These are phyloP conservation scores for Mobula birostris DNA, from an alignment of 2,113 vertebrate species.

Conservation along the genomic window DNA sequence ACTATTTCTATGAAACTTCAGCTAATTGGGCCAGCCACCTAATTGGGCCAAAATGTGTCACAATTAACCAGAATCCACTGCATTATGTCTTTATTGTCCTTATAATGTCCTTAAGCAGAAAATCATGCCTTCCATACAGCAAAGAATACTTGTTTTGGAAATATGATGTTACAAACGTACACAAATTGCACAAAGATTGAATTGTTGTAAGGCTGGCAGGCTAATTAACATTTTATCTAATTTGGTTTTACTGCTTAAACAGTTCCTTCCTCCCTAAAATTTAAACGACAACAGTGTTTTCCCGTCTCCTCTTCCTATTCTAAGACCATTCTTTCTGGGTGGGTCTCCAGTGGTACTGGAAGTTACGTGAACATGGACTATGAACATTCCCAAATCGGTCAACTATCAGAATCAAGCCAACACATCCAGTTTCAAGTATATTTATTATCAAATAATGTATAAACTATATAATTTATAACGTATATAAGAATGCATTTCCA, in stretches of 20 bases:
- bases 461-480: too few relatives aligned
- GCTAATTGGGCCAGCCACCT: too few relatives aligned
- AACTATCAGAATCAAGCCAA: not conserved
- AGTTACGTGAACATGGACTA: not conserved
- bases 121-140: not conserved
- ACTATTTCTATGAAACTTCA: too few relatives aligned
- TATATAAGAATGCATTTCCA: not conserved
- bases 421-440: not conserved
- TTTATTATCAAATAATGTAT: too few relatives aligned
- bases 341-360: not conserved
- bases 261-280: too few relatives aligned
- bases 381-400: not conserved
- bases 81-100: not conserved
- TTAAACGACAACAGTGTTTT: not conserved
- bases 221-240: too few relatives aligned
- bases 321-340: not conserved
- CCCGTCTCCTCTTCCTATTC: not conserved
- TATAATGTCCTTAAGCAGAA: not conserved
- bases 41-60: too few relatives aligned
- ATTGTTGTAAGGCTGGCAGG: not conserved
- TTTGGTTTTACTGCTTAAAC: not conserved
- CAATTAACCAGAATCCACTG: too few relatives aligned
- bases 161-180: not conserved
- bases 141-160: not conserved
- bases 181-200: not conserved